Evolutionary conservation across 2,113 vertebrate genomes (phyloP), one percentile per base, ranked within the genome.

Genomic region (Elephantulus edwardii): DNA sequence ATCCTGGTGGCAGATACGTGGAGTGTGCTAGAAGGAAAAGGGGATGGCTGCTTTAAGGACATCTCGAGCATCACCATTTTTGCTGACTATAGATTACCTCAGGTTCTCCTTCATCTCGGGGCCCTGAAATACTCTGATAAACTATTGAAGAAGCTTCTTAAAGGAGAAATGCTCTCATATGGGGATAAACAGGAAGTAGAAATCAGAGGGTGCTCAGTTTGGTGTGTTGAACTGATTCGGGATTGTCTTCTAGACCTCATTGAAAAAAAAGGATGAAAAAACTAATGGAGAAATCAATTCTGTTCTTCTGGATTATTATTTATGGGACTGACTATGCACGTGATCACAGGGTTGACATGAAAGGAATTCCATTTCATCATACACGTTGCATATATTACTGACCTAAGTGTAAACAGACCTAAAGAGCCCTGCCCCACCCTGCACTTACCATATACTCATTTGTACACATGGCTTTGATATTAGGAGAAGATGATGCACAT

Each of bases 261-360:
- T 72, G 89, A 97, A 91, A 97, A 98, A 95, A 97, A 97, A 88
- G 98, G 98, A n/a, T 19, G 95, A 97, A 58, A 96, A 98, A 89
- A 96, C 95, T 88, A 95, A 94, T 81, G 89, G 62, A 1, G 97
- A 96, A 84, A 97, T 99, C 93, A 98, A 99, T 76, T 98, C 99
- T 0, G 97, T 98, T 74, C 96, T 99, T 80, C 98, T 99, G 0
- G 99, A 99, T 96, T 99, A 99, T 92, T 98, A 98, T 92, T 97
- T 99, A 44, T 99, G 99, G 99, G 98, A 98, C 70, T 99, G 98
- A 98, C 70, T 99, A 99, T 50, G 99, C 99, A 62, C 98, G 99
- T 91, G 97, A 98, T 91, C 98, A 99, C 33, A 97, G 98, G 76
- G 97, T 96, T 82, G 98, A 98, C 74, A 98, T 99, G 98, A 98